Conservation (phyloP, 2,888 invertebrate species). For the Nipponacmea schrenckii region DNA sequence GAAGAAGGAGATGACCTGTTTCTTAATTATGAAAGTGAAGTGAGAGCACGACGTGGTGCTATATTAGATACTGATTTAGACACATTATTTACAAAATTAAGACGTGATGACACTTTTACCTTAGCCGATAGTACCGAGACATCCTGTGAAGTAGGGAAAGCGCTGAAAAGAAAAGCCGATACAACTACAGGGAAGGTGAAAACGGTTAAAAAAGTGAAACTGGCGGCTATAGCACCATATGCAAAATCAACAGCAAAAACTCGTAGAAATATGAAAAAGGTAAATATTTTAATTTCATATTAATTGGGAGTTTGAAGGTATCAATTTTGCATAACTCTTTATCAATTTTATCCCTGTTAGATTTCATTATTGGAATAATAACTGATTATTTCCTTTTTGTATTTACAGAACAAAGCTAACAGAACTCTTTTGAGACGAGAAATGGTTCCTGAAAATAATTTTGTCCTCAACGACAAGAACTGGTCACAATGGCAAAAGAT, state of each 20-base stretch:
- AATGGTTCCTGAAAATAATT: constrained; percentile 31
- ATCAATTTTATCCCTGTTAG: no score
- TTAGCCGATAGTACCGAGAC: neutral
- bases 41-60: constrained; percentile 34
- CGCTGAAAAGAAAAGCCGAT: neutral
- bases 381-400: no score
- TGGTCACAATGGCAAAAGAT: constrained; percentile 43
- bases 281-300: no score
- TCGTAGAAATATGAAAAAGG: no score
- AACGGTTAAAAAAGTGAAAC: neutral
- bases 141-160: neutral
- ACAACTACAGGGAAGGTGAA: neutral
- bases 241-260: neutral
- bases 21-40: constrained; percentile 48
- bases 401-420: neutral
- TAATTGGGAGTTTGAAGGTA: no score
- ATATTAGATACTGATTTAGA: constrained; percentile 44
- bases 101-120: constrained; percentile 22
- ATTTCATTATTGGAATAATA: no score
- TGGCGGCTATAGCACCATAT: neutral
- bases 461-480: constrained; percentile 31
- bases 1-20: constrained; percentile 51
- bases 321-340: no score
- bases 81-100: constrained; percentile 40
- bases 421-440: constrained; percentile 26